These are phyloP conservation scores for Cepaea hortensis DNA, from an alignment of 2,888 invertebrate genomes.

Conservation along the genomic window DNA sequence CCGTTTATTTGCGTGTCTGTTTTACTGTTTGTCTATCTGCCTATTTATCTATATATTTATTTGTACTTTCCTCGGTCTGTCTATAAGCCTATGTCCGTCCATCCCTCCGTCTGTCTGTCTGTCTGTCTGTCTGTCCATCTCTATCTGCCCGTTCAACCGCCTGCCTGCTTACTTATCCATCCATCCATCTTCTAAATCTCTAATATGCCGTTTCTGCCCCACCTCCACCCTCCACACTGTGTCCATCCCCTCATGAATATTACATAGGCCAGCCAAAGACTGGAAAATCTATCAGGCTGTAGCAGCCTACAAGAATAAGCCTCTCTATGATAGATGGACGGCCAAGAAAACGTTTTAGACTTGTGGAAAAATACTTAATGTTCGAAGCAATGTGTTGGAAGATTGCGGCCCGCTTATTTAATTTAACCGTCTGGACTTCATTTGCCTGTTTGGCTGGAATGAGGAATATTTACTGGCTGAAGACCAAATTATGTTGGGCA, in stretches of 20 bases:
- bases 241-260: background rate
- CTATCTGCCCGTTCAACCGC: background rate
- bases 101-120: background rate
- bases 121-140: background rate
- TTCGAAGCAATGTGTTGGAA: background rate
- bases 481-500: too few species aligned
- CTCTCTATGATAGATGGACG: background rate
- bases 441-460: constrained; percentile 1
- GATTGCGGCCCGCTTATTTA: background rate
- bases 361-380: background rate
- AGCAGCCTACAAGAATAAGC: background rate
- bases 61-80: too few species aligned
- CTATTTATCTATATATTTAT: too few species aligned
- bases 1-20: too few species aligned
- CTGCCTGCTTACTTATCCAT: background rate
- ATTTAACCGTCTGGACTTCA: constrained; percentile 3
- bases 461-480: background rate
- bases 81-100: background rate
- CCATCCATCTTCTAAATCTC: background rate
- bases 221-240: background rate
- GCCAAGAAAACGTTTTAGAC: background rate
- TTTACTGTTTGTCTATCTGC: too few species aligned
- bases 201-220: background rate
- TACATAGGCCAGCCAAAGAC: background rate
- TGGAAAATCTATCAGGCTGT: background rate